Base-by-base conservation (phyloP, 2,888 invertebrate species). In the Chalcosyrphus nemorum region DNA sequence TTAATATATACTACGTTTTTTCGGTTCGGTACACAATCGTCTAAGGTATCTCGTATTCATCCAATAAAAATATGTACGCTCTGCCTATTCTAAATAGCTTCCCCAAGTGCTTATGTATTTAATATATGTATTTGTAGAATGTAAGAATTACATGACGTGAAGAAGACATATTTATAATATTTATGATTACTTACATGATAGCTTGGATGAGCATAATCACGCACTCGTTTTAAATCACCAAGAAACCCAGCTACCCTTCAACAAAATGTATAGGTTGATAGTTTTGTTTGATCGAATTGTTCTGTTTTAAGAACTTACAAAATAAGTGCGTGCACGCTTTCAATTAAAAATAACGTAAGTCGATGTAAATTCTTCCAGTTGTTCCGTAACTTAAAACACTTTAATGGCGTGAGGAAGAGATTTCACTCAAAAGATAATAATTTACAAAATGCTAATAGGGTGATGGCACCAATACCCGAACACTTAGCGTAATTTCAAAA, bases 1-100 rank as follows among this genome's bases (percentile, higher is more conserved):
- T 81, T 74, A 45, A 38, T 59, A 63, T 21, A 68, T 75, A 81
- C 45, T n/a, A n/a, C n/a, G n/a, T n/a, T 81, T 81, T 81, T 74
- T 19, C 61, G 61, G 27, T 68, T 32, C 57, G 68, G 6, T 81
- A 68, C 24, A 38, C 50, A 54, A 38, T 57, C 13, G 35, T 17
- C 50, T 50, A 38, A 38, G 63, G 43, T 45, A 63, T n/a, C 19
- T 2, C n/a, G 9, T 47, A 19, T 32, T 32, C 32, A 4, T n/a
- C n/a, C n/a, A n/a, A 24, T 21, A 50, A 21, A n/a, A 13, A 3
- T 15, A 54, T 29, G 21, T 5, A 19, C 32, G 17, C 17, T n/a
- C n/a, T n/a, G n/a, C n/a, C n/a, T n/a, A n/a, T n/a, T n/a, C n/a
- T n/a, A n/a, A n/a, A n/a, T n/a, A n/a, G 5, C 27, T 15, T 38